Base-by-base conservation (phyloP, 92 coral and sea anemone genomes). In the Epizoanthus illoricatus region DNA sequence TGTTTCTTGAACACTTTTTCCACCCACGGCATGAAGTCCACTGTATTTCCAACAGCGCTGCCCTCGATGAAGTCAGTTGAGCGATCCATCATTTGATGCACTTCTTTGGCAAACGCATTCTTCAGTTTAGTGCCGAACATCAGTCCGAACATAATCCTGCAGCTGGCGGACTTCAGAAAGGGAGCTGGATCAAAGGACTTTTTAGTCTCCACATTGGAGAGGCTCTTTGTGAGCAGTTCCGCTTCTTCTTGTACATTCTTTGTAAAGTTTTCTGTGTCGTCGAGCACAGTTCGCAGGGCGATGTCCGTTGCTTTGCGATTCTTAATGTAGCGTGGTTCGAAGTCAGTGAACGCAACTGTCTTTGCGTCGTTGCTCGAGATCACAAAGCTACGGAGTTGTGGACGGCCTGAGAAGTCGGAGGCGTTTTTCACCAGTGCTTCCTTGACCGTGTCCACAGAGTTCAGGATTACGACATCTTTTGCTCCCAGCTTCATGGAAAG, bases 21-120 rank as follows among this genome's bases (percentile, higher is more conserved):
- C 76, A 93, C 86, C 99, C 99, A 97, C 6, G 99, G 99, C 94
- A 97, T 87, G 79, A 97, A 93, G 75, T 97, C 99, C 33, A 91
- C 98, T 49, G 90, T 82, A 75, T 93, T 96, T 15, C 95, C 92
- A 17, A 92, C 95, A 8, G 92, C 95, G 66, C 95, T 93, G 86
- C 73, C 89, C 63, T 97, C 98, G 40, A 93, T 88, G 56, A 90
- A 97, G 60, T 90, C 99, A 17, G 91, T 91, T 8, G 99, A 93
- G 64, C 87, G 86, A 49, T 90, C 85, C 92, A 93, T 91, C 86
- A 97, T 76, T 21, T 89, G 84, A 63, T 88, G 86, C 16, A 91
- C 91, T 74, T 97, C 91, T 74, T 92, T 88, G 78, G 75, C 88
- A 74, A 85, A 89, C 18, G 86, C 57, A 82, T 85, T 89, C 59